These are phyloP conservation scores for Andrena dorsata DNA, from an alignment of 2,888 invertebrate genomes.

Conservation along the genomic window DNA sequence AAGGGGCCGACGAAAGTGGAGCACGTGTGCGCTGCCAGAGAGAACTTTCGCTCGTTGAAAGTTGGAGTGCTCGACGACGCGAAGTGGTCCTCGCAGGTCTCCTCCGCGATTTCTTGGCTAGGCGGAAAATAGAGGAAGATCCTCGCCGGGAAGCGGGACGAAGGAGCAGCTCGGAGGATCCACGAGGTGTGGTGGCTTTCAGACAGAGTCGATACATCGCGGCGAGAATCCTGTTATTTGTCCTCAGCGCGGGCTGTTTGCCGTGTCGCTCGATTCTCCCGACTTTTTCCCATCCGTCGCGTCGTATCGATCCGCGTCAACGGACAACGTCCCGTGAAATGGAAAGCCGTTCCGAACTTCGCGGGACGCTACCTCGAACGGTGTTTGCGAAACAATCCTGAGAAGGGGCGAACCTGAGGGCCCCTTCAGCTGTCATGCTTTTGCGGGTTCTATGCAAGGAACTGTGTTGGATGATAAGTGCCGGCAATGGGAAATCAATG, in stretches of 20 bases:
- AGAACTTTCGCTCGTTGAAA: slow-evolving; percentile 49
- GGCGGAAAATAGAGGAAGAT: neutral
- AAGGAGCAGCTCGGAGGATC: neutral
- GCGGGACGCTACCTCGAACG: neutral
- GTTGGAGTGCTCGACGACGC: slow-evolving; percentile 25
- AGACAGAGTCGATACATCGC: neutral
- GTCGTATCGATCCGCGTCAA: slow-evolving; percentile 24
- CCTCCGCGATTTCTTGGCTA: neutral
- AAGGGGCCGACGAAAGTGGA: slow-evolving; percentile 29
- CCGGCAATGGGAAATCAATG: too few species aligned
- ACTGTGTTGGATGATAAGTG: too few species aligned
- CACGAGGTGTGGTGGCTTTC: neutral
- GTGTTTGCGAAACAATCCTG: slow-evolving; percentile 12
- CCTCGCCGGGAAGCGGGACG: neutral
- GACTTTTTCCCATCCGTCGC: neutral
- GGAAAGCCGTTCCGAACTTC: neutral
- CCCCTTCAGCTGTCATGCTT: too few species aligned
- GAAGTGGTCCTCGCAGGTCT: slow-evolving; percentile 30
- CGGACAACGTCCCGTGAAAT: slow-evolving; percentile 10
- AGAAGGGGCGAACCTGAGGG: too few species aligned
- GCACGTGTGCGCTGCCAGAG: slow-evolving; percentile 31
- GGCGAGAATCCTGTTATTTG: neutral
- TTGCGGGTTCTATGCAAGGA: too few species aligned
- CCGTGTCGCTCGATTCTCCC: neutral
- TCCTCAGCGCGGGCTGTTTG: neutral